Conservation (phyloP, 1,140 invertebrate species). For the Ruditapes philippinarum region DNA sequence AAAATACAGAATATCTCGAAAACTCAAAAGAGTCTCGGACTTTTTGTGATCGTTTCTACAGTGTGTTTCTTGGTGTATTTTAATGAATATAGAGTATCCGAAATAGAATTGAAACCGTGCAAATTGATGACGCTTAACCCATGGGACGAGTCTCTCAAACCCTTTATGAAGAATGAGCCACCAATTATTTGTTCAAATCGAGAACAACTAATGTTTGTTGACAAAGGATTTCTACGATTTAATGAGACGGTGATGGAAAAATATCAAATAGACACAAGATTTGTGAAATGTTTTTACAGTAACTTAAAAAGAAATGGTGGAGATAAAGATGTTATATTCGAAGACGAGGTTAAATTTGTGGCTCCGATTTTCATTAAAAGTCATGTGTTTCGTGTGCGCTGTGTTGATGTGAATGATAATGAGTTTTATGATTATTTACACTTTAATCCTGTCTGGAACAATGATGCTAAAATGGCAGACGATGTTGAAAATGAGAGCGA, state of each 20-base stretch:
- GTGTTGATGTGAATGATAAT: slow-evolving; percentile 83
- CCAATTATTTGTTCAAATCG: neutral
- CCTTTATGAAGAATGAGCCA: neutral
- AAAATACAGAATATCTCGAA: no score
- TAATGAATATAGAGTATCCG: no score
- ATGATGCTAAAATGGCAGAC: neutral
- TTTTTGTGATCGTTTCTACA: no score
- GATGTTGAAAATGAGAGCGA: neutral
- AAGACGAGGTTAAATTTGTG: slow-evolving; percentile 72
- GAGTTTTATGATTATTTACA: slow-evolving; percentile 71
- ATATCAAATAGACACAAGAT: slow-evolving; percentile 41
- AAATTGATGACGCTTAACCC: neutral
- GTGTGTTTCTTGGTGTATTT: no score
- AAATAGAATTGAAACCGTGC: neutral
- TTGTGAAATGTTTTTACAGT: slow-evolving; percentile 65
- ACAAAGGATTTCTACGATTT: neutral
- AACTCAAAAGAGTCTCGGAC: no score
- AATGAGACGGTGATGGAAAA: neutral
- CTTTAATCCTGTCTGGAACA: slow-evolving; percentile 62
- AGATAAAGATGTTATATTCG: slow-evolving; percentile 81
- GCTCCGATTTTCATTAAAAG: slow-evolving; percentile 80
- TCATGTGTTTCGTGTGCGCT: slow-evolving; percentile 86
- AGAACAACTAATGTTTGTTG: slow-evolving; percentile 10
- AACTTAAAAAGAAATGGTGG: slow-evolving; percentile 79
- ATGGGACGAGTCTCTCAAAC: neutral